Conservation (phyloP, 2,888 invertebrate genomes). For the Agrotis exclamationis region DNA sequence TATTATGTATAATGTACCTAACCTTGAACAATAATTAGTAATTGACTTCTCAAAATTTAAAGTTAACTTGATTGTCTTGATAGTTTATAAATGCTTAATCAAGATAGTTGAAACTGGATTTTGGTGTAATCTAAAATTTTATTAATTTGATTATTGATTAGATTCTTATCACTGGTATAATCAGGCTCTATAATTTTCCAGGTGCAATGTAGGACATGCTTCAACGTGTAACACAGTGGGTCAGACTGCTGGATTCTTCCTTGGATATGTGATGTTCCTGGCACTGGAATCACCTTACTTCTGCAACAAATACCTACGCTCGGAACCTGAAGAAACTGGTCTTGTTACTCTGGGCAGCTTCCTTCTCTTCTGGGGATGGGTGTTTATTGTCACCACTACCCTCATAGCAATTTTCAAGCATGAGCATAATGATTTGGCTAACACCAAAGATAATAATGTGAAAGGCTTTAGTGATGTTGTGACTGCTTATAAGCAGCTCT, state of each 20-base stretch:
- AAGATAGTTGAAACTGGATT: not conserved
- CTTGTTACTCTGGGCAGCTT: conserved; percentile 95
- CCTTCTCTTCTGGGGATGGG: conserved; percentile 98
- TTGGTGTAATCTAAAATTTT: not conserved
- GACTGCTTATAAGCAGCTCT: conserved; percentile 95
- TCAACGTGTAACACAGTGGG: conserved; percentile 99
- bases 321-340: conserved; percentile 93
- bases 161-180: conserved; percentile 6
- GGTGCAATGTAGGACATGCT: conserved; percentile 98
- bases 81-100: not conserved
- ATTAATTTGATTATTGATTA: conserved; percentile 15
- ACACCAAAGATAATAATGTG: conserved; percentile 75
- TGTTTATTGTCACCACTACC: conserved; percentile 97
- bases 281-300: conserved; percentile 99
- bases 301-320: conserved; percentile 97
- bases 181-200: conserved; percentile 78
- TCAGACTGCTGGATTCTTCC: conserved; percentile 99
- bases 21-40: conserved; percentile 18
- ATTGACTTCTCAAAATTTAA: not conserved
- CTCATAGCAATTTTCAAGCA: conserved; percentile 97
- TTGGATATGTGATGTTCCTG: conserved; percentile 99
- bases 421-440: conserved; percentile 91
- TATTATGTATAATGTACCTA: not conserved
- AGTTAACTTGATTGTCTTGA: not conserved
- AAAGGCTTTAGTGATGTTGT: conserved; percentile 85